Evolutionary conservation across 2,888 invertebrate genomes (phyloP).

Genomic region (Cyclophora albipunctata): DNA sequence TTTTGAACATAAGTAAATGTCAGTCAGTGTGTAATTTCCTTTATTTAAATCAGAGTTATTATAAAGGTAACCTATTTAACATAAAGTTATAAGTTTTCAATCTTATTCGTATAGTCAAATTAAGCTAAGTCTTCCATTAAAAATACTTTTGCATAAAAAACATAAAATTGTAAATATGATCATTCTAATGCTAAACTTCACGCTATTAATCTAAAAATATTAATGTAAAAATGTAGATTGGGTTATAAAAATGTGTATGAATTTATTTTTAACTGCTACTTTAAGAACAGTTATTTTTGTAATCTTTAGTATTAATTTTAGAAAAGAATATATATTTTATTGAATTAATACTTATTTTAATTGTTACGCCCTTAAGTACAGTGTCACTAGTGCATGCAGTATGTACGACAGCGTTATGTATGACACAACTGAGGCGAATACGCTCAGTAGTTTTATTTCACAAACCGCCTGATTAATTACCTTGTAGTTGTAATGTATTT

Average conservation of each 20-base stretch:
- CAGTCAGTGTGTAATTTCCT: too few species aligned
- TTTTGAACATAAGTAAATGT: too few species aligned
- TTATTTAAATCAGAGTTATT: too few species aligned
- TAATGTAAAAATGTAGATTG: slow-evolving; percentile 17
- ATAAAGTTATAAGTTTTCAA: too few species aligned
- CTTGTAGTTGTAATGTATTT: too few species aligned
- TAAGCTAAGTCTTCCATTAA: slow-evolving; percentile 44
- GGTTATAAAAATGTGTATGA: slow-evolving; percentile 37
- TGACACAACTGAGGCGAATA: too few species aligned
- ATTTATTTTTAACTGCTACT: slow-evolving; percentile 29
- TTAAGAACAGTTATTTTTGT: slow-evolving; percentile 61
- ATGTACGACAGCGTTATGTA: not conserved
- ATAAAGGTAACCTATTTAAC: too few species aligned
- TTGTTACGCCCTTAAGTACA: too few species aligned
- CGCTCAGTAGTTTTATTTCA: too few species aligned
- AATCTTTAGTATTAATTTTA: slow-evolving; percentile 56
- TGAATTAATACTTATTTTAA: slow-evolving; percentile 4
- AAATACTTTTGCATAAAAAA: slow-evolving; percentile 6
- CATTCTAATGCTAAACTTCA: slow-evolving; percentile 37
- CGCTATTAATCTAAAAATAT: not conserved
- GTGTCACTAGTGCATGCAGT: too few species aligned
- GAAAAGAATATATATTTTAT: slow-evolving; percentile 59
- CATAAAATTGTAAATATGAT: slow-evolving; percentile 36
- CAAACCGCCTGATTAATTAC: too few species aligned
- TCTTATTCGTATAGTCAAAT: slow-evolving; percentile 40